Conservation (phyloP, 2,797 vertebrate genomes). For the Eulemur mongoz region DNA sequence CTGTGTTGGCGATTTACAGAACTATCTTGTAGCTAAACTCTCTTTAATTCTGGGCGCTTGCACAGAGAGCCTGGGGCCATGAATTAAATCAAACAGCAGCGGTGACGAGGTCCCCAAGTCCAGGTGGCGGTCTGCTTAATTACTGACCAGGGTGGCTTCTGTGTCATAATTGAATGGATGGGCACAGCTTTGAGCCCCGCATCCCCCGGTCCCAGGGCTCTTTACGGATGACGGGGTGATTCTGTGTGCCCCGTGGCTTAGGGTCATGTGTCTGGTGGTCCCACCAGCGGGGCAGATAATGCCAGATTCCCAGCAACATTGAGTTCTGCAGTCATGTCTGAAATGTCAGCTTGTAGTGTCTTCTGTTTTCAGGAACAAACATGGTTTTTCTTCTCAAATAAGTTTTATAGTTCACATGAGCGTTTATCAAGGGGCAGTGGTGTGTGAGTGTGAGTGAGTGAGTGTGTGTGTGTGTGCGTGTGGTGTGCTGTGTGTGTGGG, state of each 20-base stretch:
- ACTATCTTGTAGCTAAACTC: background rate
- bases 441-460: background rate
- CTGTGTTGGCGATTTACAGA: background rate
- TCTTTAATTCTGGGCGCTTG: background rate
- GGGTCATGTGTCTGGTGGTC: rapidly evolving
- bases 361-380: background rate
- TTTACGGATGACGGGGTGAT: background rate
- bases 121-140: background rate
- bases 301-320: background rate
- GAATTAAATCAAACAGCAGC: background rate
- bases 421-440: rapidly evolving
- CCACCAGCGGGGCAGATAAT: rapidly evolving
- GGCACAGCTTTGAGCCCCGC: background rate
- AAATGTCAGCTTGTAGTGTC: no score
- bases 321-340: background rate
- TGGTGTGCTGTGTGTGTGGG: background rate
- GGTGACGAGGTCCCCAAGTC: background rate
- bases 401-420: background rate
- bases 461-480: background rate
- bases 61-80: background rate
- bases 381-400: rapidly evolving
- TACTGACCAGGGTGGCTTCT: background rate
- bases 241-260: rapidly evolving
- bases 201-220: background rate
- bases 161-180: background rate